Percentiles rank a stretch among this genome's conserved stretches.
phyloP scores from a whole-genome alignment of 2,888 invertebrate genomes.

The Agapostemon virescens region DNA sequence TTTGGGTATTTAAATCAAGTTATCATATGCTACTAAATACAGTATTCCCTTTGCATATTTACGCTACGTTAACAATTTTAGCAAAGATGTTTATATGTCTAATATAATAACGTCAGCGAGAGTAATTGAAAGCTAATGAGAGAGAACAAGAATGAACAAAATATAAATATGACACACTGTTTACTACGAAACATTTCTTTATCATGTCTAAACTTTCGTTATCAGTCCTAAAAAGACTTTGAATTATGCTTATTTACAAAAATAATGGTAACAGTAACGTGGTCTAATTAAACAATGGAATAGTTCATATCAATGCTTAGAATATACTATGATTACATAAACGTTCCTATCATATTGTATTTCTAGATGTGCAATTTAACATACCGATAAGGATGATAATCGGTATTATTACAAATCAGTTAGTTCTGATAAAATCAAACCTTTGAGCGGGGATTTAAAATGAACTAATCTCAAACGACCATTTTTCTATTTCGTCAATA shows the following conservation, averaged over 20 bases:
- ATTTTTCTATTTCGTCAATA: not conserved
- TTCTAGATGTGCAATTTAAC: too few relatives aligned
- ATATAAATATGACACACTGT: not conserved
- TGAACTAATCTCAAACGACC: not conserved
- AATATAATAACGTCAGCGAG: not conserved
- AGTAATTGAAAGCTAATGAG: not conserved
- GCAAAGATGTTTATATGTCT: not conserved
- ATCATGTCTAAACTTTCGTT: not conserved
- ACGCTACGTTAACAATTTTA: not conserved
- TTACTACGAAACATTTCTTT: not conserved
- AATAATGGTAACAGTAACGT: too few relatives aligned
- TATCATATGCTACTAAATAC: not conserved
- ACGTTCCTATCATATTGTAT: too few relatives aligned
- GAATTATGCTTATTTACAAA: too few relatives aligned
- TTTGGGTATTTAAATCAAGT: constrained; percentile 66
- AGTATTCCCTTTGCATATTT: not conserved
- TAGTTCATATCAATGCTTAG: too few relatives aligned
- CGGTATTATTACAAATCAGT: too few relatives aligned
- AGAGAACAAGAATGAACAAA: not conserved
- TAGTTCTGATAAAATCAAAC: too few relatives aligned
- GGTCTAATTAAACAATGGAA: too few relatives aligned
- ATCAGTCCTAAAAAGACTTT: not conserved
- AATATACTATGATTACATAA: not conserved
- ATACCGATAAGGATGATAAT: too few relatives aligned
- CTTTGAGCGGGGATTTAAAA: not conserved